phyloP scores from a whole-genome alignment of 2,113 vertebrate species.

The Pandion haliaetus region DNA sequence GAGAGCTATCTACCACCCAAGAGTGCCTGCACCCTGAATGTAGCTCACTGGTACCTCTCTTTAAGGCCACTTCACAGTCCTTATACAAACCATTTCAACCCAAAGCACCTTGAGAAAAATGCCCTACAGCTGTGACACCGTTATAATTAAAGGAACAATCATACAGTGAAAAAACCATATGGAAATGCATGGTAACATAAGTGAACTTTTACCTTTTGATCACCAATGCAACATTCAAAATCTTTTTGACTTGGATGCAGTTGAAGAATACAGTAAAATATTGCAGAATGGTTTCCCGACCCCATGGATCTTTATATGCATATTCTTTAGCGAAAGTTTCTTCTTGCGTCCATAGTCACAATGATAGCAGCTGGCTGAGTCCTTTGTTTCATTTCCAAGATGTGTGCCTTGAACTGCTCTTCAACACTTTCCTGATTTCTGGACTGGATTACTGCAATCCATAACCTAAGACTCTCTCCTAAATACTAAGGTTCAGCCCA shows the following conservation, averaged over 20 bases:
- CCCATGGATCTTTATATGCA: not conserved
- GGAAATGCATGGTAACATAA: not conserved
- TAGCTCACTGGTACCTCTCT: not conserved
- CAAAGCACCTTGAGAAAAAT: not conserved
- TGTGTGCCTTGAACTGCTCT: not conserved
- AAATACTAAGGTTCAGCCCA: not conserved
- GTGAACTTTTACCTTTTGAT: not conserved
- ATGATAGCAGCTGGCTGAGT: not conserved
- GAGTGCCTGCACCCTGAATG: not conserved
- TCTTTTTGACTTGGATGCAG: not conserved
- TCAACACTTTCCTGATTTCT: not conserved
- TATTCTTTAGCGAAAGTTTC: not conserved
- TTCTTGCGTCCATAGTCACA: not conserved
- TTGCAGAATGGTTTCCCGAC: not conserved
- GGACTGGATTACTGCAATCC: not conserved
- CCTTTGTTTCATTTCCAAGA: not conserved
- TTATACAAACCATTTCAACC: not conserved
- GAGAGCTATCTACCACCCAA: not conserved
- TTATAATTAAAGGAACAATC: not conserved
- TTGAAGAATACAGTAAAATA: not conserved
- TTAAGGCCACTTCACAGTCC: not conserved
- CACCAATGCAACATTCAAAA: not conserved
- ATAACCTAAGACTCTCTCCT: not conserved
- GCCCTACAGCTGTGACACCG: not conserved
- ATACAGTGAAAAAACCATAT: not conserved